Evolutionary conservation across 2,888 invertebrate genomes (phyloP).

Genomic region (Tetranychus truncatus): DNA sequence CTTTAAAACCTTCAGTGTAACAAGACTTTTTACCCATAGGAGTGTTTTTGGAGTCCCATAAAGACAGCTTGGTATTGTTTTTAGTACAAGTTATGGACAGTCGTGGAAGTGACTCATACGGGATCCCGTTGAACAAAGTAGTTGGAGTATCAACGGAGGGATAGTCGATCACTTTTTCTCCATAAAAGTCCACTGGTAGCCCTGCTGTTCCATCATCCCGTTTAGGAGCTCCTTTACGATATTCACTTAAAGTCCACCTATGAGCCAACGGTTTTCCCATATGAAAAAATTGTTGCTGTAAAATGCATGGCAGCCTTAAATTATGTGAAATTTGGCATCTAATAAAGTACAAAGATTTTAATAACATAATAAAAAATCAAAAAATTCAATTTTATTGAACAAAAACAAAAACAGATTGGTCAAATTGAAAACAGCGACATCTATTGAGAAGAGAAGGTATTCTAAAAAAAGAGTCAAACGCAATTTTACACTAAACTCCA

Average conservation of each 20-base stretch:
- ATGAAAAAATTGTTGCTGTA: no score
- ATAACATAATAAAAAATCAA: no score
- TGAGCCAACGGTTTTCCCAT: not conserved
- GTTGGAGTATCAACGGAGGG: not conserved
- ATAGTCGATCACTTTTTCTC: not conserved
- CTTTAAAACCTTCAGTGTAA: not conserved
- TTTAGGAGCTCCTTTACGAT: not conserved
- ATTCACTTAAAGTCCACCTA: not conserved
- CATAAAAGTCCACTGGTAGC: not conserved
- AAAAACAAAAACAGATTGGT: no score
- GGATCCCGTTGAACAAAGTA: not conserved
- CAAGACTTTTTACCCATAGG: not conserved
- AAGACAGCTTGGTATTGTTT: not conserved
- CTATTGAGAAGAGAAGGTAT: no score
- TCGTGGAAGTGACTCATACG: not conserved
- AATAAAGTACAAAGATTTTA: no score
- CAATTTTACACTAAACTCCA: no score
- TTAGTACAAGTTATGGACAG: not conserved
- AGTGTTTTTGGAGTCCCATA: not conserved
- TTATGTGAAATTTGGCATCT: no score
- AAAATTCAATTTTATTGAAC: no score
- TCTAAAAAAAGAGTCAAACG: no score
- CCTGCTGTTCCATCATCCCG: not conserved
- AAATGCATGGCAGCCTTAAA: no score
- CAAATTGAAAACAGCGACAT: no score